Percentiles rank a stretch among this genome's conserved stretches.
Evolutionary conservation across 2,797 vertebrate species (phyloP).

Genomic region (Lepus townsendii): DNA sequence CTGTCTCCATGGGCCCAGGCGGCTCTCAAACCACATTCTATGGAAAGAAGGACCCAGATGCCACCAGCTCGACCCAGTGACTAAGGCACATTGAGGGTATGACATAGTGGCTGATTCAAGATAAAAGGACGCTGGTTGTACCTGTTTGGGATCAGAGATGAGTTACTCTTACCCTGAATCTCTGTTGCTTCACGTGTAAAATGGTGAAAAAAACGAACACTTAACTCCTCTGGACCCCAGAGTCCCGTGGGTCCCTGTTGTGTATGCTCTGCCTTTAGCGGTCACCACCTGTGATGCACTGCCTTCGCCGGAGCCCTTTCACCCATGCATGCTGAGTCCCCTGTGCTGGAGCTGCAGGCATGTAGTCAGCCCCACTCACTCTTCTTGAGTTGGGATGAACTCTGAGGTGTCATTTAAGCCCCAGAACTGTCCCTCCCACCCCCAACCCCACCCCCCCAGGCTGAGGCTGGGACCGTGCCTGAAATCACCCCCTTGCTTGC

Average conservation of each 20-base stretch:
- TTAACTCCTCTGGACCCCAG: neutral
- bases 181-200: neutral
- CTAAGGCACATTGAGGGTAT: neutral
- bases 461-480: neutral
- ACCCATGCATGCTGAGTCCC: rapidly evolving
- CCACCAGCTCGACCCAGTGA: neutral
- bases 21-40: slow-evolving; percentile 13
- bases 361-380: neutral
- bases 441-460: no score
- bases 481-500: neutral
- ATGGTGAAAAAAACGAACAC: neutral
- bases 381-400: neutral
- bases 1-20: neutral
- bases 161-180: neutral
- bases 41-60: neutral
- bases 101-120: neutral
- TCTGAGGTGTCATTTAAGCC: neutral
- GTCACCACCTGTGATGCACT: neutral
- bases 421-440: neutral
- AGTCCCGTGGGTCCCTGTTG: neutral
- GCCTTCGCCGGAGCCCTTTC: neutral
- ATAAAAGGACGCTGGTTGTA: neutral
- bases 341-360: neutral
- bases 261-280: neutral
- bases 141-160: neutral